Evolutionary conservation across 2,888 invertebrate species (phyloP), one percentile per base, ranked within the genome.

Genomic region (Parthenolecanium corni): DNA sequence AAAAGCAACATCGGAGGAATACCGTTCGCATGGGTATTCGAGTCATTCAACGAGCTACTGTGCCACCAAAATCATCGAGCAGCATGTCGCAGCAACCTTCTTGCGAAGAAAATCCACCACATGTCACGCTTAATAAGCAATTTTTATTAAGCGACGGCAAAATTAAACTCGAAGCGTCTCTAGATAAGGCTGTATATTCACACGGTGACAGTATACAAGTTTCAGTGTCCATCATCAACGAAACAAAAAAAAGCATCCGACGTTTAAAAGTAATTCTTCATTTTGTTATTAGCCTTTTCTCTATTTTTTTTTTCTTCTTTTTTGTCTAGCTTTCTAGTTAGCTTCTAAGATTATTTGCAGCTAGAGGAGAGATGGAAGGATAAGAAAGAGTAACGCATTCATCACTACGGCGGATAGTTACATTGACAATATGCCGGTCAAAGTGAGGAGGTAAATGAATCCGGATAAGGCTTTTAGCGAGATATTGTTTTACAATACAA

Each of bases 21-120:
- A 84, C 84, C 1, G 88, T 91, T 18, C 81, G 86, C 64, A 89
- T 91, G 87, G 88, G 89, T 31, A 86, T 91, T 65, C 77, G 89
- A 5, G 88, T 90, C 62, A 82, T 89, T 24, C 89, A 89, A 71
- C 82, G 79, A 70, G 73, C 72, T 44, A 69, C 69, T 25, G 68
- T 70, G 42, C 70, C 72, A 16, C 70, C 71, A 2, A 67, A 70
- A 56, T 70, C 73, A 21, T 64, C 65, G 14, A 62, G 64, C 6
- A 64, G 57, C 3, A 21, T 44, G 24, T 52, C 52, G 11, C 47
- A 40, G 12, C 42, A 53, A 16, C 42, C 38, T 5, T 62, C 65
- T 3, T 58, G 36, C n/a, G 31, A 52, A 14, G 66, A 66, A 11
- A 64, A 61, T 65, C 79, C 84, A 18, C 86, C 89, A 2, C 80